Evolutionary conservation across 2,797 vertebrate species (phyloP).

Genomic region (Aplochiton taeniatus): DNA sequence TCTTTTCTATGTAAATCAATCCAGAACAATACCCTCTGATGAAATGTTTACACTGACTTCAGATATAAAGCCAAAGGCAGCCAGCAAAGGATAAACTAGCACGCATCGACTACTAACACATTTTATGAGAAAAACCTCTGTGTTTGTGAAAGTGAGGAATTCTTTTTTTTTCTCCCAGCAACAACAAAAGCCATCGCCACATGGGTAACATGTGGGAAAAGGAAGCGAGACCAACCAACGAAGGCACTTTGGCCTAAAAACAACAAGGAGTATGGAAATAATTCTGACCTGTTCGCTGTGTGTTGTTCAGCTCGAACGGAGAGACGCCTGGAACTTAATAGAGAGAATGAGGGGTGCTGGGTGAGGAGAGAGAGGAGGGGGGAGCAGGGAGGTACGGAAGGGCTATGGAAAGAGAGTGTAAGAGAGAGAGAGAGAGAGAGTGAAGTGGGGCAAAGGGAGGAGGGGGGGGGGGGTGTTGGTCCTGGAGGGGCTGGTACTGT

Average conservation of each 20-base stretch:
- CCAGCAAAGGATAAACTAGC: conserved; percentile 17
- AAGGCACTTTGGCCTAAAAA: conserved; percentile 26
- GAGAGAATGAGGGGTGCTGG: conserved; percentile 32
- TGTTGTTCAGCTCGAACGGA: conserved; percentile 70
- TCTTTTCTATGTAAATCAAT: no score
- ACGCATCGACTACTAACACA: conserved; percentile 11
- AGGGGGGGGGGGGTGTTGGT: conserved; percentile 29
- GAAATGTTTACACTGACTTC: no score
- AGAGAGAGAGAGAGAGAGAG: conserved; percentile 34
- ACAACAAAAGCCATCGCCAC: conserved; percentile 17
- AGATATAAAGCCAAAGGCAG: no score
- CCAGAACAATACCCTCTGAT: no score
- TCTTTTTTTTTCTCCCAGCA: conserved; percentile 5
- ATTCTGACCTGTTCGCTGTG: conserved; percentile 78
- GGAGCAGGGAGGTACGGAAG: conserved; percentile 38
- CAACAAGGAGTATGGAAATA: conserved; percentile 58
- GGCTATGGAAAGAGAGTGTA: conserved; percentile 67
- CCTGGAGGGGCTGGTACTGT: conserved; percentile 48
- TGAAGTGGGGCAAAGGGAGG: no score
- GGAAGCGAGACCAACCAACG: conserved; percentile 24
- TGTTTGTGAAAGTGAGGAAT: conserved; percentile 23
- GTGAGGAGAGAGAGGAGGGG: conserved; percentile 6
- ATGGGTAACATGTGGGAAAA: conserved; percentile 18
- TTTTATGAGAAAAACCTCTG: conserved; percentile 31
- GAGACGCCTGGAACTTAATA: conserved; percentile 69